Base-by-base conservation (phyloP, 1,140 invertebrate genomes). In the Pogonomyrmex barbatus region DNA sequence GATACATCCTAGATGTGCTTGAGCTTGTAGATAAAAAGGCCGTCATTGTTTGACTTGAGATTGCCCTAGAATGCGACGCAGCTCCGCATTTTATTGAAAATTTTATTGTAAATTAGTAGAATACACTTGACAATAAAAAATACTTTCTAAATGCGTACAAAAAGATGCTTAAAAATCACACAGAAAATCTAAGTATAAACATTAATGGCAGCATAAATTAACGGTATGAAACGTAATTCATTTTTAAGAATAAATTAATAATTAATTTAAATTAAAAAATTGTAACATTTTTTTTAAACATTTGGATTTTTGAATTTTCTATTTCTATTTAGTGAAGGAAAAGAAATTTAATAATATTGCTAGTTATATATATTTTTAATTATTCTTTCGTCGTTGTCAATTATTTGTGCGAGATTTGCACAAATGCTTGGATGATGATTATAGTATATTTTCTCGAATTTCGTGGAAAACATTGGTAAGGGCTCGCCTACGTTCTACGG, bases 11-110 rank as follows among this genome's bases (percentile, higher is more conserved):
- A 50, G 68, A 83, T 75, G 71, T 36, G n/a, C 30, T 62, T 54
- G 30, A 73, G 79, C 52, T 83, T 39, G 42, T 73, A 36, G 14
- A 60, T 82, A 83, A 83, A 83, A 83, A 83, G 42, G 9, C 30
- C 68, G 42, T 75, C 42, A 83, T 83, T 75, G 79, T 83, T 73
- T 75, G 30, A 10, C 9, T 14, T 14, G 24, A 9, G 24, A 6
- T 70, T 81, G 33, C 42, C 68, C 79, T 83, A 75, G 68, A 83
- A 83, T 83, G 50, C 65, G 39, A 3, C n/a, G 10, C 39, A 77
- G 30, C 17, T 65, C 60, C 62, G 78, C 63, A 33, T 47, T 54
- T 56, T 70, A 71, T 45, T 33, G 17, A 36, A 30, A 24, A 24
- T 24, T 24, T 24, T 24, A 24, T 8, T 24, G 39, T 62, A 36